Evolutionary conservation across 2,888 invertebrate genomes (phyloP).

Genomic region (Pharmacophagus antenor): DNA sequence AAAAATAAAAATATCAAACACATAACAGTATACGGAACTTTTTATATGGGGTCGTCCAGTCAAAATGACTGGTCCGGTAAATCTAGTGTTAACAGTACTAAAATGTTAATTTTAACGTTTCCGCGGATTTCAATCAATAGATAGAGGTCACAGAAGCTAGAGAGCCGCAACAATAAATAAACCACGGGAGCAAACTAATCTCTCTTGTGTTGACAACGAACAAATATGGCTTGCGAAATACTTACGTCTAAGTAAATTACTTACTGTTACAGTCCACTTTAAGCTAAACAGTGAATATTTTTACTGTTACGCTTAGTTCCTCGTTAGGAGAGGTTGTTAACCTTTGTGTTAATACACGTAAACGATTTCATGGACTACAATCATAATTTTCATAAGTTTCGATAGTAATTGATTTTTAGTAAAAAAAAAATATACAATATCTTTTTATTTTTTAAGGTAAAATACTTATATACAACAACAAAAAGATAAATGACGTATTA

Average conservation of each 20-base stretch:
- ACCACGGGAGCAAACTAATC: background rate
- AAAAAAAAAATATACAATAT: background rate
- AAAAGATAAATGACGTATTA: no score
- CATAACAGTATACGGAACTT: no score
- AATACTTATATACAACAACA: no score
- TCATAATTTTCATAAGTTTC: no score
- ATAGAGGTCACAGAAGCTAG: background rate
- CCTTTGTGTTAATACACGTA: background rate
- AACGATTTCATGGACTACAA: background rate
- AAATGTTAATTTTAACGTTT: no score
- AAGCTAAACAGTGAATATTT: background rate
- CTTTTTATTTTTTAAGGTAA: background rate
- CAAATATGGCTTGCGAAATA: background rate
- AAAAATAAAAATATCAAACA: no score
- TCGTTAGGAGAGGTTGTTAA: background rate
- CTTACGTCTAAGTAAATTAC: background rate
- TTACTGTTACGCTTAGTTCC: conserved; percentile 3
- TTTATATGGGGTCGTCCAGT: no score
- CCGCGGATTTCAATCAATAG: background rate
- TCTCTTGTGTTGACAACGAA: background rate
- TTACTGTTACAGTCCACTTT: background rate
- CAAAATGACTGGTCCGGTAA: no score
- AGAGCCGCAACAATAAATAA: background rate
- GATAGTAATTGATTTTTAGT: background rate
- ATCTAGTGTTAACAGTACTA: no score